Conservation (phyloP, 1,140 invertebrate species). For the Galendromus occidentalis region DNA sequence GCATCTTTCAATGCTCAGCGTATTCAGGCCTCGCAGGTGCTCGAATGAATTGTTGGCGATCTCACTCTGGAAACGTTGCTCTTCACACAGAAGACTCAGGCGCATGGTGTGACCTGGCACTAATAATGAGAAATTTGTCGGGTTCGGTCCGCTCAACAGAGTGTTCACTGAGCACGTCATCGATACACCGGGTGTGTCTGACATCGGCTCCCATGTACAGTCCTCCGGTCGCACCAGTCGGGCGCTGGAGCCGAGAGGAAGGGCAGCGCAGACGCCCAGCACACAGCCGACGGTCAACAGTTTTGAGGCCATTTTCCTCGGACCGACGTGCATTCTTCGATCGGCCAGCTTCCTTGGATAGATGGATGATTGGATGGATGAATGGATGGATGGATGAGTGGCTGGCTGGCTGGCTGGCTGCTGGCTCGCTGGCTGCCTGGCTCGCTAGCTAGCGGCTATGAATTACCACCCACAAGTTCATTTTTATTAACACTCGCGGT, state of each 20-base stretch:
- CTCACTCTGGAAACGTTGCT: slow-evolving; percentile 46
- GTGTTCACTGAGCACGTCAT: neutral
- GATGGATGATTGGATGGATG: no score
- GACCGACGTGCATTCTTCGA: no score
- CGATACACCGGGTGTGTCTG: neutral
- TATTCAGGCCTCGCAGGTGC: slow-evolving; percentile 18
- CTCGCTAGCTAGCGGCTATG: no score
- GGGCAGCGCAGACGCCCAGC: neutral
- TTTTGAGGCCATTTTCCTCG: no score
- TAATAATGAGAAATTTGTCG: slow-evolving; percentile 54
- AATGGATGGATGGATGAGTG: no score
- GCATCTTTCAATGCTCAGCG: slow-evolving; percentile 19
- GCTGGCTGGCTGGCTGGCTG: no score
- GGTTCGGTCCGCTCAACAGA: neutral
- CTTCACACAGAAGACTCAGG: slow-evolving; percentile 56
- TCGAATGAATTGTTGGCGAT: slow-evolving; percentile 28
- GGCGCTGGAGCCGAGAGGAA: neutral
- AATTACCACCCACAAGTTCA: no score
- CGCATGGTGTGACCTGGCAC: slow-evolving; percentile 57
- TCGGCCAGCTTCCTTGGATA: no score
- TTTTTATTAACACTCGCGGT: no score
- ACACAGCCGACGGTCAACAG: no score
- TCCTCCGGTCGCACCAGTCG: neutral
- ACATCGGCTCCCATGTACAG: slow-evolving; percentile 10
- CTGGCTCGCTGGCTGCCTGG: no score